phyloP scores from a whole-genome alignment of 35 echinoderm and acorn worm genomes.

The Apostichopus japonicus region DNA sequence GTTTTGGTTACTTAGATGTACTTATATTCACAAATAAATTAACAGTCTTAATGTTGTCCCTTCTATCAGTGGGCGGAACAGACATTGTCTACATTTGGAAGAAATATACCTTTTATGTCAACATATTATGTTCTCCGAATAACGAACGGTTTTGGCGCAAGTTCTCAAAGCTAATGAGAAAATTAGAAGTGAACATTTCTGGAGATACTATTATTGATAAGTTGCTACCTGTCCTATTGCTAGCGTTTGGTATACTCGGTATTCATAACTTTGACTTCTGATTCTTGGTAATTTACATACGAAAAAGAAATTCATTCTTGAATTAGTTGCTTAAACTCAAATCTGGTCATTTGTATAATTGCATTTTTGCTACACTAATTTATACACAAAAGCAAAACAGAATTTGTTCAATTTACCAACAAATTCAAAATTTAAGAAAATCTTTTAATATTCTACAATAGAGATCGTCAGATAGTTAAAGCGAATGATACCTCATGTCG shows the following conservation, averaged over 20 bases:
- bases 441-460: no score
- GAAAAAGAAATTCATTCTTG: no score
- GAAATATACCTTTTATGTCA: not conserved
- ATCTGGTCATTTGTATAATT: no score
- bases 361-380: no score
- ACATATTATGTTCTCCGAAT: not conserved
- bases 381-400: no score
- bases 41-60: not conserved
- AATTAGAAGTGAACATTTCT: not conserved
- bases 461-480: no score
- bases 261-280: constrained; percentile 6
- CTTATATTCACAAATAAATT: constrained; percentile 15
- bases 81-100: constrained; percentile 26
- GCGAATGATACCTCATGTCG: no score
- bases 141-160: constrained; percentile 1
- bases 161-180: not conserved
- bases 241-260: constrained; percentile 2
- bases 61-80: constrained; percentile 11
- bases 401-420: no score
- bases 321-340: no score
- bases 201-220: not conserved
- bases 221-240: constrained; percentile 6
- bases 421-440: no score
- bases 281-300: not conserved
- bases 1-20: not conserved